Evolutionary conservation across 2,888 invertebrate genomes (phyloP).

Genomic region (Mythimna albipuncta): DNA sequence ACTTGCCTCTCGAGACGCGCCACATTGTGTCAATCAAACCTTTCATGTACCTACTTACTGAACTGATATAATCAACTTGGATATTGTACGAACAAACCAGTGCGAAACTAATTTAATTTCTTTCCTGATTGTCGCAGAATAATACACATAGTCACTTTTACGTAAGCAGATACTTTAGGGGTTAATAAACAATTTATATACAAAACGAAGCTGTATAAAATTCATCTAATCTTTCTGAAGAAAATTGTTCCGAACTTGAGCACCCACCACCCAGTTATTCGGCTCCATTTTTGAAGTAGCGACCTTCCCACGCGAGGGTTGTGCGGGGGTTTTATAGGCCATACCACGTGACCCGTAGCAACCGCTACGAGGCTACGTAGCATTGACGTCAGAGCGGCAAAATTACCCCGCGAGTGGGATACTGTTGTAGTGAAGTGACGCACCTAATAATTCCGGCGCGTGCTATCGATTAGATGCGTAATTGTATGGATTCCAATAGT

Average conservation of each 20-base stretch:
- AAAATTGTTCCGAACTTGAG: conserved; percentile 67
- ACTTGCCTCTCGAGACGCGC: conserved; percentile 32
- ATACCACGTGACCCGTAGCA: conserved; percentile 76
- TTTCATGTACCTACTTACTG: conserved; percentile 16
- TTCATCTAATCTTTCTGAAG: conserved; percentile 60
- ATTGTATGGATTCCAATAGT: conserved; percentile 63
- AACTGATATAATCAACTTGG: conserved; percentile 41
- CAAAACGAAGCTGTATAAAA: conserved; percentile 66
- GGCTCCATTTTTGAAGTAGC: conserved; percentile 71
- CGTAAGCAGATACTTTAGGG: conserved; percentile 58
- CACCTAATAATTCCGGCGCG: conserved; percentile 65
- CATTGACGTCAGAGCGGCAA: conserved; percentile 81
- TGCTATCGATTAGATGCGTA: conserved; percentile 71
- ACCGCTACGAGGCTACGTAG: conserved; percentile 68
- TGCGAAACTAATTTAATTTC: conserved; percentile 47
- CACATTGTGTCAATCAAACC: conserved; percentile 42
- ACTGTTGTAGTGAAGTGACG: conserved; percentile 64
- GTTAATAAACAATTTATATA: conserved; percentile 61
- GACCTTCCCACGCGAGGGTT: conserved; percentile 70
- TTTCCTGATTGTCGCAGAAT: conserved; percentile 33
- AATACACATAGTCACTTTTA: conserved; percentile 55
- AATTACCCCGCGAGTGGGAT: conserved; percentile 66
- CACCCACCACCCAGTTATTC: conserved; percentile 68
- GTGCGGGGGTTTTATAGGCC: conserved; percentile 62
- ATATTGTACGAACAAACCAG: conserved; percentile 29